phyloP scores from a whole-genome alignment of 2,113 vertebrate genomes.

The Varanus salvator region DNA sequence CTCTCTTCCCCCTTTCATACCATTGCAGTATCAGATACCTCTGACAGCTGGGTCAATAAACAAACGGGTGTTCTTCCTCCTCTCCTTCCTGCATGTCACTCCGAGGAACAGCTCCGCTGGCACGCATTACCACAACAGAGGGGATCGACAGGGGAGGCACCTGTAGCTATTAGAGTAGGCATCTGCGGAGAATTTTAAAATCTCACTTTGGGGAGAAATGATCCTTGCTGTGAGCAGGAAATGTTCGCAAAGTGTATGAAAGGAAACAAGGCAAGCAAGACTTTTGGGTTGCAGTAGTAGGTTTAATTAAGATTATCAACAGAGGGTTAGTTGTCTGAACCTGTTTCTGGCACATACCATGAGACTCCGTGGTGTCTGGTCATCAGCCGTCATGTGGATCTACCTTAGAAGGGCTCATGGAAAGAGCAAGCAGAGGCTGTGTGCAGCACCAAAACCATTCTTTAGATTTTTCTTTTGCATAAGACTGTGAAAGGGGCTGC shows the following conservation, averaged over 20 bases:
- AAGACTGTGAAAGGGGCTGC: not conserved
- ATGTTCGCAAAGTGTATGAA: not conserved
- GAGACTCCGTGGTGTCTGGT: not conserved
- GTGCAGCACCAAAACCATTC: not conserved
- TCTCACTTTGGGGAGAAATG: not conserved
- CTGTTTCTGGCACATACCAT: not conserved
- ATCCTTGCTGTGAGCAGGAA: not conserved
- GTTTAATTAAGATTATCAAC: not conserved
- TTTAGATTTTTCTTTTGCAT: not conserved
- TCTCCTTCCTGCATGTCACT: conserved; percentile 1
- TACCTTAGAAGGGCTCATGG: not conserved
- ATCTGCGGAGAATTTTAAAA: not conserved
- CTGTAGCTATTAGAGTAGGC: conserved; percentile 15
- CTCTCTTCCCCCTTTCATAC: not conserved
- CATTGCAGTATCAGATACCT: conserved; percentile 15
- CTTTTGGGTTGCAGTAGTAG: not conserved
- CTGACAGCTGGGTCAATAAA: conserved; percentile 22
- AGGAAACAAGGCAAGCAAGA: not conserved
- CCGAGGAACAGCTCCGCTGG: conserved; percentile 8
- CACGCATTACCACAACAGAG: not conserved
- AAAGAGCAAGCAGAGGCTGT: not conserved
- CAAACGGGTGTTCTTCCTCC: not conserved
- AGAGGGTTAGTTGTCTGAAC: not conserved
- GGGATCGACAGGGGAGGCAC: conserved; percentile 25
- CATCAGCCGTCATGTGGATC: not conserved